Conservation (phyloP, 2,888 invertebrate genomes). For the Rhorus exstirpatorius region DNA sequence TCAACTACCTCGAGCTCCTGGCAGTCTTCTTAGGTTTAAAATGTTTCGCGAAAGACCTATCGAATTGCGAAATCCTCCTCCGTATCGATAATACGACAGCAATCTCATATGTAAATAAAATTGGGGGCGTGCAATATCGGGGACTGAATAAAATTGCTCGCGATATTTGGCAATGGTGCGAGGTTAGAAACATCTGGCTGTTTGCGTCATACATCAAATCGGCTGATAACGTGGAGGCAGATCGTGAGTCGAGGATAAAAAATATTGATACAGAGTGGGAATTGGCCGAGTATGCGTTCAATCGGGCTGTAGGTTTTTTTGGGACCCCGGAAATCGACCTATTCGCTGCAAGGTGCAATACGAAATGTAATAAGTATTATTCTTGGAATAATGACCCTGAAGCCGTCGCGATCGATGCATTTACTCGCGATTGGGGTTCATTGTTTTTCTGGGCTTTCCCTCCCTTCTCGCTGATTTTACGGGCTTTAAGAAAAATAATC, state of each 20-base stretch:
- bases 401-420: too few species aligned
- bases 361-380: conserved; percentile 72
- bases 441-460: too few species aligned
- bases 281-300: conserved; percentile 35
- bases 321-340: conserved; percentile 71
- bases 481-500: conserved; percentile 52
- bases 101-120: conserved; percentile 43
- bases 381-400: conserved; percentile 74
- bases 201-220: too few species aligned
- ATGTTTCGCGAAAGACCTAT: conserved; percentile 58
- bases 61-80: conserved; percentile 54
- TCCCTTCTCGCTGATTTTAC: conserved; percentile 51
- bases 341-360: conserved; percentile 72
- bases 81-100: conserved; percentile 67
- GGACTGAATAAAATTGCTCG: conserved; percentile 35
- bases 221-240: conserved; percentile 54
- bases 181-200: conserved; percentile 35
- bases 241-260: conserved; percentile 43
- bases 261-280: too few species aligned
- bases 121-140: conserved; percentile 9
- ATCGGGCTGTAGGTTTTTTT: conserved; percentile 15
- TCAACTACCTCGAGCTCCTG: too few species aligned
- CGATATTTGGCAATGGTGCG: conserved; percentile 65
- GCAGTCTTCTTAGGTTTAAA: conserved; percentile 67
- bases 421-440: too few species aligned